Conservation (phyloP, 2,797 vertebrate species). For the Erithacus rubecula region DNA sequence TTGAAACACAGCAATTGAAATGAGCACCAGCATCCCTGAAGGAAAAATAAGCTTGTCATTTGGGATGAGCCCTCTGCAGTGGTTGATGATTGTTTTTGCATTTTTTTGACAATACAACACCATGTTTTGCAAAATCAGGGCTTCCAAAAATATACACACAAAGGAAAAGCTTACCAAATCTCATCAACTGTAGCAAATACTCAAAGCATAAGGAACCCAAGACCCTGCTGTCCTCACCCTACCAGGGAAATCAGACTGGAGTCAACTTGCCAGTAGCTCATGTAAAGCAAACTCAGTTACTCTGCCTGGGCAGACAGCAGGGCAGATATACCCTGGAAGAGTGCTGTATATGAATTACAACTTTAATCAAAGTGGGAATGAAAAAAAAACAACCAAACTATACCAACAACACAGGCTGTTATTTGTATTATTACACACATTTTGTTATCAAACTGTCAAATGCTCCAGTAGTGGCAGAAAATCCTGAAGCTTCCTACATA, state of each 20-base stretch:
- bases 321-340: background rate
- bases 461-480: conserved; percentile 2
- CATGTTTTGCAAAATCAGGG: background rate
- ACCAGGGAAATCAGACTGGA: background rate
- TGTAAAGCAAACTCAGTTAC: background rate
- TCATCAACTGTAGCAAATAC: background rate
- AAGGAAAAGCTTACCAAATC: background rate
- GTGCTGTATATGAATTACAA: background rate
- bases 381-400: background rate
- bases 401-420: conserved; percentile 40
- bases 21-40: background rate
- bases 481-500: background rate
- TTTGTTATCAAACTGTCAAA: conserved; percentile 51
- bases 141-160: background rate
- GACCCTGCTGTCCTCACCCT: background rate
- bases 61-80: background rate
- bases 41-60: background rate
- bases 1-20: background rate
- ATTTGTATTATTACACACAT: conserved; percentile 48
- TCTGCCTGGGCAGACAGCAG: background rate
- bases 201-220: background rate
- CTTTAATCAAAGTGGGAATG: background rate
- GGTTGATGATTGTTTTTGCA: background rate
- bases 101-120: background rate
- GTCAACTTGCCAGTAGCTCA: background rate